Evolutionary conservation across 1,140 invertebrate species (phyloP).

Genomic region (Aphidius ervi): DNA sequence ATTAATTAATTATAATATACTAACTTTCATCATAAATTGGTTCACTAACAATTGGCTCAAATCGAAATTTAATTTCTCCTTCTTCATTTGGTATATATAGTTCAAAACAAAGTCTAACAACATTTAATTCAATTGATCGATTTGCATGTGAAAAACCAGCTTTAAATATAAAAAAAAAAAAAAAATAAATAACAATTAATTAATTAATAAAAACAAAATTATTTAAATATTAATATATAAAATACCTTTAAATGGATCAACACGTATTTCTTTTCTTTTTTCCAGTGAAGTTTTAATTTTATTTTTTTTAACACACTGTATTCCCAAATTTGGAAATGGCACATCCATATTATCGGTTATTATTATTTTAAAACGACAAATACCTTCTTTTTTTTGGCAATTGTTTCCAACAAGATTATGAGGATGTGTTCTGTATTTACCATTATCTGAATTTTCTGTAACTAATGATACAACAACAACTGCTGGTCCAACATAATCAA

Average conservation of each 20-base stretch:
- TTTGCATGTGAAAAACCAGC: slow-evolving; percentile 83
- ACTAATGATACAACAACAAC: slow-evolving; percentile 93
- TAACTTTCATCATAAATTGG: slow-evolving; percentile 93
- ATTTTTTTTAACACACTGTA: slow-evolving; percentile 95
- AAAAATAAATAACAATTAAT: not conserved
- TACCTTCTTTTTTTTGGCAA: slow-evolving; percentile 80
- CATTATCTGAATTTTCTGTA: slow-evolving; percentile 69
- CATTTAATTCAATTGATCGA: slow-evolving; percentile 86
- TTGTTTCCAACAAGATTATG: slow-evolving; percentile 92
- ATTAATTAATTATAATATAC: slow-evolving; percentile 27
- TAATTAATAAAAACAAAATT: not conserved
- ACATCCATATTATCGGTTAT: slow-evolving; percentile 72
- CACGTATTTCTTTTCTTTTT: slow-evolving; percentile 76
- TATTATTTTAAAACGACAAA: slow-evolving; percentile 79
- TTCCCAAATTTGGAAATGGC: slow-evolving; percentile 88
- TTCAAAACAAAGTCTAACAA: slow-evolving; percentile 92
- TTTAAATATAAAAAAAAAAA: slow-evolving; percentile 54
- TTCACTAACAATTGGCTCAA: slow-evolving; percentile 86
- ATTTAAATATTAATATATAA: slow-evolving; percentile 1
- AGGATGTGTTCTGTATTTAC: slow-evolving; percentile 83
- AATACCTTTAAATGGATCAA: slow-evolving; percentile 91
- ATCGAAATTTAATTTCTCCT: slow-evolving; percentile 74
- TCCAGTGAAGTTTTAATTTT: slow-evolving; percentile 85
- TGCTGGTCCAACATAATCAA: slow-evolving; percentile 75
- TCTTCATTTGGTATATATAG: slow-evolving; percentile 76